Evolutionary conservation across 2,113 vertebrate genomes (phyloP), one percentile per base, ranked within the genome.

Genomic region (Periophthalmodon schlosseri): DNA sequence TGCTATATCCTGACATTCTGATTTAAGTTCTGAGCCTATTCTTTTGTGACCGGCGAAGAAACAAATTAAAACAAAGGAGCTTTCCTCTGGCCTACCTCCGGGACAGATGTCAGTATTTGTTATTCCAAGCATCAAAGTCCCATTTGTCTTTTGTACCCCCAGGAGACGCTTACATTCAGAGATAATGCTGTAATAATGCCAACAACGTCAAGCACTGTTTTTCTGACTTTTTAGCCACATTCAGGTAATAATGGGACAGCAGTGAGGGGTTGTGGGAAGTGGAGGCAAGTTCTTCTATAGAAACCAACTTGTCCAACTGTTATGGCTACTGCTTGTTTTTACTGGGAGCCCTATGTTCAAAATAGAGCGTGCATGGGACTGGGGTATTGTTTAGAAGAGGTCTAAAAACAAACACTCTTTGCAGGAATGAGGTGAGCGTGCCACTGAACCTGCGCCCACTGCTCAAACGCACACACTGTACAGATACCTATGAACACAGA

Each of bases 41-140:
- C 76, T 72, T 58, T 65, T 75, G 71, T 20, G 34, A 76, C 84
- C 81, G 80, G 83, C 81, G 71, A 71, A 84, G 78, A 87, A 88
- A 90, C 80, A 88, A 81, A 58, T 73, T 80, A 16, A 86, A 85
- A 92, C 87, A 93, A 92, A 89, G 84, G 79, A 36, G 82, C 85
- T 87, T 89, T 91, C 76, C 88, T 86, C 77, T 46, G 61, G 9
- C 11, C 47, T 77, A 79, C 73, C 76, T 70, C 60, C 0, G 84
- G 83, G 84, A 91, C 88, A 88, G 82, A 87, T 86, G 87, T 86
- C 80, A 79, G 33, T 90, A 90, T 92, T 92, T 92, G 91, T 92
- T 91, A 91, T 92, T 93, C 74, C 67, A 88, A 87, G 85, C 85
- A 91, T 93, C 92, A 93, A 93, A 92, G 89, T 72, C 70, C 66